A percentile compares a stretch with the other conserved stretches of the same genome.
Evolutionary conservation across 2,888 invertebrate species (phyloP).

Genomic region (Lasioglossum oenotherae): DNA sequence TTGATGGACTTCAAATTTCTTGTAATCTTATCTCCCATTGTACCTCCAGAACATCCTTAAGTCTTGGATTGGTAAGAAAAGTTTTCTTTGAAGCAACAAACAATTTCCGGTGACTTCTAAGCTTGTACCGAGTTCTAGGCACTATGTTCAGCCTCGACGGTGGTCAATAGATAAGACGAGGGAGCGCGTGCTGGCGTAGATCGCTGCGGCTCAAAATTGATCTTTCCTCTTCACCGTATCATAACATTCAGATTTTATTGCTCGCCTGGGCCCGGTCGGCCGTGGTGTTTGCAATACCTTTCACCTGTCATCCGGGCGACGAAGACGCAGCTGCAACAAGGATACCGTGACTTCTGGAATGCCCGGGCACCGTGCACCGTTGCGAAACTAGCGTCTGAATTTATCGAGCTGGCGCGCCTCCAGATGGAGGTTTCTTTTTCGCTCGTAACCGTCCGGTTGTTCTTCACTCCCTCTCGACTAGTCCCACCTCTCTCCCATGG

Average conservation of each 20-base stretch:
- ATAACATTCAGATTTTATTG: constrained; percentile 58
- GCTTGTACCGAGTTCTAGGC: neutral
- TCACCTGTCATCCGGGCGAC: constrained; percentile 61
- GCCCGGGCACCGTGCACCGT: constrained; percentile 45
- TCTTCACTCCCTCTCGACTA: constrained; percentile 45
- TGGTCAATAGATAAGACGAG: neutral
- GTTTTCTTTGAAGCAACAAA: neutral
- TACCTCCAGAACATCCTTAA: too few species aligned
- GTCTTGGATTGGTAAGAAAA: too few species aligned
- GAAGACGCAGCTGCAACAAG: constrained; percentile 55
- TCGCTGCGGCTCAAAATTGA: constrained; percentile 42
- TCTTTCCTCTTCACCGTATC: constrained; percentile 43
- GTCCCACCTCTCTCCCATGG: neutral
- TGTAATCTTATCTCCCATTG: too few species aligned
- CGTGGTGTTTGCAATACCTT: constrained; percentile 56
- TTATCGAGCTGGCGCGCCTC: constrained; percentile 68
- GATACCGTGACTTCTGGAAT: constrained; percentile 49
- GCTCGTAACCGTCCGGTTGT: constrained; percentile 52
- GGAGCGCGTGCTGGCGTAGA: neutral
- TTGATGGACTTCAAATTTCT: too few species aligned
- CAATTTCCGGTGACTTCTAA: neutral
- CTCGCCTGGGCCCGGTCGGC: neutral
- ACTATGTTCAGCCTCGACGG: neutral
- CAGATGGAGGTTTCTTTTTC: constrained; percentile 60
- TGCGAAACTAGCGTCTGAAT: constrained; percentile 63